A percentile compares a stretch with the other conserved stretches of the same genome.
These are phyloP conservation scores for Pollachius pollachius DNA, from an alignment of 2,113 vertebrate genomes.

Conservation along the genomic window DNA sequence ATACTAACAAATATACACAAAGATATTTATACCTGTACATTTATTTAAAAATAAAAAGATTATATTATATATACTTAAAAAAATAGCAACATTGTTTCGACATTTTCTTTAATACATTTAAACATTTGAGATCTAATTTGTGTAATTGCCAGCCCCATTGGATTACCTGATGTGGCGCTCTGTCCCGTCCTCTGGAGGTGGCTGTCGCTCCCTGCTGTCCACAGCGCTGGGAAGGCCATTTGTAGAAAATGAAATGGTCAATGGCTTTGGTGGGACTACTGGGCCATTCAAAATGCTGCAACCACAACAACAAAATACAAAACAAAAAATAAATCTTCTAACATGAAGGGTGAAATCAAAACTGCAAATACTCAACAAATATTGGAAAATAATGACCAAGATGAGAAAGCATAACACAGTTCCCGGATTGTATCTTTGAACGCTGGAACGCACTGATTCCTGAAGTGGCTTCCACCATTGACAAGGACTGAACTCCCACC, in stretches of 20 bases:
- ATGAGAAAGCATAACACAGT: too few relatives aligned
- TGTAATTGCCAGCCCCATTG: too few relatives aligned
- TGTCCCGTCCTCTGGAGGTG: constrained; percentile 66
- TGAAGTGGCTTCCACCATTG: constrained; percentile 12
- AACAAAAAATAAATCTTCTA: not conserved
- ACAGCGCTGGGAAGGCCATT: constrained; percentile 89
- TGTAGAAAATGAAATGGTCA: constrained; percentile 82
- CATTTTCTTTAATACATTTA: too few relatives aligned
- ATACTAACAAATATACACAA: too few relatives aligned
- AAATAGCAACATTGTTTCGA: too few relatives aligned
- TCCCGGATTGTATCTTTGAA: not conserved
- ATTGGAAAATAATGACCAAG: too few relatives aligned
- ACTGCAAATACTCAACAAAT: too few relatives aligned
- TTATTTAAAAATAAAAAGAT: too few relatives aligned
- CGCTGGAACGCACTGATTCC: too few relatives aligned
- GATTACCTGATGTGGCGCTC: constrained; percentile 79
- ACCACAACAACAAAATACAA: constrained; percentile 2
- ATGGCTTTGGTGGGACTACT: constrained; percentile 83
- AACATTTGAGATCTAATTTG: too few relatives aligned
- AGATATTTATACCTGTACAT: too few relatives aligned
- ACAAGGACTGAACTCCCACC: constrained; percentile 70
- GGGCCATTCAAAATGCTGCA: constrained; percentile 81
- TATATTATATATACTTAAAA: too few relatives aligned
- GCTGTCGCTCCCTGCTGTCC: constrained; percentile 76
- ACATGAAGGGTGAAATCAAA: not conserved